Evolutionary conservation across 2,888 invertebrate species (phyloP).

Genomic region (Zelleria hepariella): DNA sequence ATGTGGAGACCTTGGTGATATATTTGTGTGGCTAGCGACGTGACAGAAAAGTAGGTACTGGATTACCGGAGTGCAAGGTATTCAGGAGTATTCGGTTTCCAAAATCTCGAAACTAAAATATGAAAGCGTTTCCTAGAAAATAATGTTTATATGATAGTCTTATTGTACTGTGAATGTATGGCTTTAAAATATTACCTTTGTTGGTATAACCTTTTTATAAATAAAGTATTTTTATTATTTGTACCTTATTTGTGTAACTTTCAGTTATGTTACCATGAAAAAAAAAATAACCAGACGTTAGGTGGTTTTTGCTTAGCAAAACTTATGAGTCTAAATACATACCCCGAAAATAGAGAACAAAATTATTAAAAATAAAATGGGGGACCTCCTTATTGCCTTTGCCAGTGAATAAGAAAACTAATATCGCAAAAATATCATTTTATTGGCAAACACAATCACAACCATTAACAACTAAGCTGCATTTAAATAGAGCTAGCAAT

Average conservation of each 20-base stretch:
- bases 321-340: too few species aligned
- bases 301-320: too few species aligned
- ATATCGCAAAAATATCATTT: slow-evolving; percentile 10
- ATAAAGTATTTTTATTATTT: background rate
- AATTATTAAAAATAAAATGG: too few species aligned
- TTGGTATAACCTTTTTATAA: background rate
- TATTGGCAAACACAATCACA: slow-evolving; percentile 18
- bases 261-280: background rate
- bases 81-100: too few species aligned
- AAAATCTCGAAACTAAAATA: too few species aligned
- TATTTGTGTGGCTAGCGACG: too few species aligned
- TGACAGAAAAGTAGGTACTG: too few species aligned
- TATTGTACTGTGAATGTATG: background rate
- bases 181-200: background rate
- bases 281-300: background rate
- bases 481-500: background rate
- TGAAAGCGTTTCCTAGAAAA: background rate
- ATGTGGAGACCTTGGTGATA: slow-evolving; percentile 64
- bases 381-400: too few species aligned
- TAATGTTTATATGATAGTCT: background rate
- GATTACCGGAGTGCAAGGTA: too few species aligned
- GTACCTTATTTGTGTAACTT: background rate
- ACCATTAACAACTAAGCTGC: background rate
- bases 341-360: too few species aligned
- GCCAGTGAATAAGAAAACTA: background rate